phyloP scores from a whole-genome alignment of 2,113 vertebrate genomes.

The Trogon surrucura region DNA sequence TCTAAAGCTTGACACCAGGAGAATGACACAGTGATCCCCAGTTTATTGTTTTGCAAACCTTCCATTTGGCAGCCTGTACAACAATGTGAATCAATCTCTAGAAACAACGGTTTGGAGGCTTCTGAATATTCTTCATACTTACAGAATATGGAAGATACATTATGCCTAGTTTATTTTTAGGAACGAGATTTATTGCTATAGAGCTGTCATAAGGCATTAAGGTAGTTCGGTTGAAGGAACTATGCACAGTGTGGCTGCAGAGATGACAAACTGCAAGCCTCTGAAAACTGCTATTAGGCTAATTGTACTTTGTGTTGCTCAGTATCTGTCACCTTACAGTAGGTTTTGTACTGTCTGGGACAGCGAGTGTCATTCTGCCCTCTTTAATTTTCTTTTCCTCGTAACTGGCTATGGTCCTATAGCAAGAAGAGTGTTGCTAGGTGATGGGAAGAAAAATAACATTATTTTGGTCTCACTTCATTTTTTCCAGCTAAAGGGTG shows the following conservation, averaged over 20 bases:
- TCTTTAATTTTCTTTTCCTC: slow-evolving; percentile 8
- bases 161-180: slow-evolving; percentile 71
- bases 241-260: neutral
- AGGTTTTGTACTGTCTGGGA: neutral
- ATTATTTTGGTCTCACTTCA: slow-evolving; percentile 31
- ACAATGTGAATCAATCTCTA: slow-evolving; percentile 40
- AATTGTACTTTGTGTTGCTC: slow-evolving; percentile 35
- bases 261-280: slow-evolving; percentile 37
- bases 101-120: slow-evolving; percentile 25
- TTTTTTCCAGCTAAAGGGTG: slow-evolving; percentile 28
- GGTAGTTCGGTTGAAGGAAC: neutral
- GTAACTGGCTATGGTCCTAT: neutral
- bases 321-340: neutral
- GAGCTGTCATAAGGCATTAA: slow-evolving; percentile 57
- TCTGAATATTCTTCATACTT: slow-evolving; percentile 52
- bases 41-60: neutral
- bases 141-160: slow-evolving; percentile 59
- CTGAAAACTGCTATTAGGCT: slow-evolving; percentile 45
- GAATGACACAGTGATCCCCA: neutral
- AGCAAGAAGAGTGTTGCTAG: slow-evolving; percentile 19
- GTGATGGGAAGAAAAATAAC: slow-evolving; percentile 21
- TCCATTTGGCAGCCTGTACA: neutral
- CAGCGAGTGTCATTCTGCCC: neutral
- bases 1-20: neutral
- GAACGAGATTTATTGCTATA: slow-evolving; percentile 22